These are phyloP conservation scores for Brienomyrus brachyistius DNA, from an alignment of 2,113 vertebrate genomes.

Conservation along the genomic window DNA sequence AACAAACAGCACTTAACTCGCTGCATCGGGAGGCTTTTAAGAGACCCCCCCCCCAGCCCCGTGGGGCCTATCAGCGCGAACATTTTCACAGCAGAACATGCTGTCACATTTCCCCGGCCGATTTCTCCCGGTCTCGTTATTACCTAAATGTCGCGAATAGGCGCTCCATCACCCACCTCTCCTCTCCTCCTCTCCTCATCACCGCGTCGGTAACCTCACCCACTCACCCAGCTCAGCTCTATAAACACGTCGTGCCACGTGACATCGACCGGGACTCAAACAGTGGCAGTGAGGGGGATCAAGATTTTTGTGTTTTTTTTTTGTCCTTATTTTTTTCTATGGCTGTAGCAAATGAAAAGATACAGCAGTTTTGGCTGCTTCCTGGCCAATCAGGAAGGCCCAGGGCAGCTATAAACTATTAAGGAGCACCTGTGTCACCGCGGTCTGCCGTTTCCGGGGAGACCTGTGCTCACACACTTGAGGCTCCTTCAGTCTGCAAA, in stretches of 20 bases:
- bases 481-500: neutral
- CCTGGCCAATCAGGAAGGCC: neutral
- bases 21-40: slow-evolving; percentile 14
- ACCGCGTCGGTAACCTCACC: neutral
- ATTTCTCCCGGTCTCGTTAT: neutral
- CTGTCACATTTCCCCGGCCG: neutral
- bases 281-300: neutral
- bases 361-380: neutral
- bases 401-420: neutral
- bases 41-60: neutral
- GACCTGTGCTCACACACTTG: neutral
- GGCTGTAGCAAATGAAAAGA: neutral
- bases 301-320: neutral
- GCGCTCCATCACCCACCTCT: neutral
- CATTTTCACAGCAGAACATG: neutral
- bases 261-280: neutral
- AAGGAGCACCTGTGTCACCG: neutral
- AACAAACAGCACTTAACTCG: slow-evolving; percentile 25
- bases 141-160: neutral
- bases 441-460: neutral
- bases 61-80: neutral
- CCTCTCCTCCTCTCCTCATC: neutral
- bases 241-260: neutral
- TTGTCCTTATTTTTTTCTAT: neutral
- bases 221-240: neutral